A percentile compares a stretch with the other conserved stretches of the same genome.
phyloP scores from a whole-genome alignment of 2,113 vertebrate species.

The Corythaixoides concolor region DNA sequence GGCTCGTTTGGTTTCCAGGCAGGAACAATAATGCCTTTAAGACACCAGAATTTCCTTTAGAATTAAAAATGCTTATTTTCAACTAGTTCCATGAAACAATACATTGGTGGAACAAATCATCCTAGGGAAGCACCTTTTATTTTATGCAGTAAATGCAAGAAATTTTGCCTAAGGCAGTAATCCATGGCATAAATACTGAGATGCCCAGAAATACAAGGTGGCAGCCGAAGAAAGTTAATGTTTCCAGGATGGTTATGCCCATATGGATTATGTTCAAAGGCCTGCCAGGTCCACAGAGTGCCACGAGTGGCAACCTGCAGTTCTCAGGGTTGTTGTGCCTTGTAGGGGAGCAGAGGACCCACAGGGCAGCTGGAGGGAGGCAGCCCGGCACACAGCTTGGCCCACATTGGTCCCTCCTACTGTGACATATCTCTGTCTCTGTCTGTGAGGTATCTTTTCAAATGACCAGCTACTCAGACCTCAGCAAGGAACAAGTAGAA shows the following conservation, averaged over 20 bases:
- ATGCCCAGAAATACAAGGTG: neutral
- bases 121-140: neutral
- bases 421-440: neutral
- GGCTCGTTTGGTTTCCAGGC: neutral
- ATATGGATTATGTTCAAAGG: neutral
- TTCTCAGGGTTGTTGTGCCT: neutral
- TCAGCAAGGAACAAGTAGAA: neutral
- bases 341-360: accelerated
- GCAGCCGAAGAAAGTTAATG: neutral
- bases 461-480: neutral
- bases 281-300: neutral
- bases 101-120: neutral
- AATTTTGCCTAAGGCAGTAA: neutral
- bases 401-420: neutral
- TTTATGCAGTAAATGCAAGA: neutral
- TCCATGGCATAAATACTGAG: neutral
- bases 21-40: neutral
- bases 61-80: neutral
- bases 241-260: neutral
- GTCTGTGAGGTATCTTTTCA: neutral
- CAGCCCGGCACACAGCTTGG: neutral
- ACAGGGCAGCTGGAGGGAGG: neutral
- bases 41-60: neutral
- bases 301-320: neutral
- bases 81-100: neutral